A percentile compares a stretch with the other conserved stretches of the same genome.
These are phyloP conservation scores for Rhagium mordax DNA, from an alignment of 2,888 invertebrate genomes.

Conservation along the genomic window DNA sequence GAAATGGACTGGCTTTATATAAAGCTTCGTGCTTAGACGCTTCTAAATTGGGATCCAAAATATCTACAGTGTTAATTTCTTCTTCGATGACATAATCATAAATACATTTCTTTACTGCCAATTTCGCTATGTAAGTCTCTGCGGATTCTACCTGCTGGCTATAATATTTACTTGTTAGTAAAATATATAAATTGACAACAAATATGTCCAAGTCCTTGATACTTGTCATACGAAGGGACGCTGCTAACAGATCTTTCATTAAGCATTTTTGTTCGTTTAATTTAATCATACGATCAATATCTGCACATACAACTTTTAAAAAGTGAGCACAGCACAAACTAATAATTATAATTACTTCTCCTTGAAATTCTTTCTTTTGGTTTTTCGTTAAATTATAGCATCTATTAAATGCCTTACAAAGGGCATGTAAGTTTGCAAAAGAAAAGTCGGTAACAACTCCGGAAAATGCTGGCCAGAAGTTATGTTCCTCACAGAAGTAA, in stretches of 20 bases:
- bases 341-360: too few species aligned
- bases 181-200: not conserved
- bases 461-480: constrained; percentile 7
- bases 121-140: not conserved
- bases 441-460: constrained; percentile 5
- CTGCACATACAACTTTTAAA: not conserved
- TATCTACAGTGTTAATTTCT: not conserved
- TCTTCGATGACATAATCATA: not conserved
- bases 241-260: not conserved
- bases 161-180: not conserved
- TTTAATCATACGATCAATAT: not conserved
- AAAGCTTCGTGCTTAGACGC: not conserved
- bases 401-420: constrained; percentile 36
- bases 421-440: constrained; percentile 45
- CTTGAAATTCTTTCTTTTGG: too few species aligned
- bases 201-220: not conserved
- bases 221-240: not conserved
- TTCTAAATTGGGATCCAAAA: not conserved
- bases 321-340: constrained; percentile 30
- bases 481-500: not conserved
- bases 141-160: not conserved
- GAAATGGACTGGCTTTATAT: not conserved
- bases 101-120: not conserved
- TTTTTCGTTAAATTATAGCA: not conserved
- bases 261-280: too few species aligned